These are phyloP conservation scores for Pandemis corylana DNA, from an alignment of 2,888 invertebrate genomes.

Conservation along the genomic window DNA sequence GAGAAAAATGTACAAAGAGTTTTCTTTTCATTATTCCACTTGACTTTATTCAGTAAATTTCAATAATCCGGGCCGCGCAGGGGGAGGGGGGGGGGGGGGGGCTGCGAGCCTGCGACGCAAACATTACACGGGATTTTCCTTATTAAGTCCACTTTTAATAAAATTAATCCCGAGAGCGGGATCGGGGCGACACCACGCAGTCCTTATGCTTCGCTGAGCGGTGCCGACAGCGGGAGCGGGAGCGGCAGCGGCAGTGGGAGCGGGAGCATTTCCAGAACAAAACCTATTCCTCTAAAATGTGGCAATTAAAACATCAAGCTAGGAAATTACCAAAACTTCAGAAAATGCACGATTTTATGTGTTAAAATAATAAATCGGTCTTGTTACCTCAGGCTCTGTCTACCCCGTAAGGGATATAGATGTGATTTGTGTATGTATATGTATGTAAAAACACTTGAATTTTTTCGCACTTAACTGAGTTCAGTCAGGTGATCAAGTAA, in stretches of 20 bases:
- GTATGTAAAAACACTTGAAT: too few species aligned
- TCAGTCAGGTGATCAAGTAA: too few species aligned
- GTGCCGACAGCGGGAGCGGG: background rate
- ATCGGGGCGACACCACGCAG: background rate
- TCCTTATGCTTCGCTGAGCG: constrained; percentile 19
- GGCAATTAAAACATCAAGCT: too few species aligned
- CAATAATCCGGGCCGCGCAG: constrained; percentile 22
- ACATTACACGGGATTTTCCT: constrained; percentile 32
- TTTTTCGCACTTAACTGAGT: too few species aligned
- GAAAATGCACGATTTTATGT: too few species aligned
- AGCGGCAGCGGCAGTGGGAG: background rate
- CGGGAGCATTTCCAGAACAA: too few species aligned
- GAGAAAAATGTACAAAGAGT: constrained; percentile 53
- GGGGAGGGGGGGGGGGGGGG: constrained; percentile 10
- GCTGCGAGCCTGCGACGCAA: background rate
- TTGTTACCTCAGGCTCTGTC: too few species aligned
- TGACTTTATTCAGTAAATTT: constrained; percentile 38
- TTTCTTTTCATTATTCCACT: constrained; percentile 54
- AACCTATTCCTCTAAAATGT: too few species aligned
- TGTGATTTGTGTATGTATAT: too few species aligned
- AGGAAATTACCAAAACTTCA: too few species aligned
- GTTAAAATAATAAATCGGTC: too few species aligned
- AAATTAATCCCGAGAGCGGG: constrained; percentile 36
- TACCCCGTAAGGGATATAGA: too few species aligned
- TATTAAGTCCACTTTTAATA: constrained; percentile 37